These are phyloP conservation scores for Heloderma charlesbogerti DNA, from an alignment of 2,113 vertebrate genomes.

Conservation along the genomic window DNA sequence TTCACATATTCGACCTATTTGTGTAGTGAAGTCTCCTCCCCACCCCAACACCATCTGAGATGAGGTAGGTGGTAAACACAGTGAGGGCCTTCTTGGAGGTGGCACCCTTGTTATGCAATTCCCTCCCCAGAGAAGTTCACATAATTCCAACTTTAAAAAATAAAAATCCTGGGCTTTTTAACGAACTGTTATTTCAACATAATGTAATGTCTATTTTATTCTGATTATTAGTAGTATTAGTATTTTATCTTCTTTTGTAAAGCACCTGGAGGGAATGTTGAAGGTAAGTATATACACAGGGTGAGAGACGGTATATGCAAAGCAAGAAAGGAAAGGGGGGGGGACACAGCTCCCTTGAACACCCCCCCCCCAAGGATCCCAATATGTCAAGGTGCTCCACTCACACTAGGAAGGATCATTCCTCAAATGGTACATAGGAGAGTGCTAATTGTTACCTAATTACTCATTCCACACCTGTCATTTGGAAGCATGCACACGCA, in stretches of 20 bases:
- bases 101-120: neutral
- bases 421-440: neutral
- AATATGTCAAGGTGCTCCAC: no score
- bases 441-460: neutral
- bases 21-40: no score
- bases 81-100: neutral
- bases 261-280: neutral
- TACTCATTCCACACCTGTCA: constrained; percentile 47
- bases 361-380: neutral
- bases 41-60: no score
- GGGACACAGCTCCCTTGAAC: neutral
- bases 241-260: neutral
- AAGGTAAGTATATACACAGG: neutral
- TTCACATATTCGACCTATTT: no score
- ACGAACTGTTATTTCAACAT: neutral
- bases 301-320: neutral
- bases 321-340: no score
- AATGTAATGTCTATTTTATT: no score
- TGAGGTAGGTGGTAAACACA: no score
- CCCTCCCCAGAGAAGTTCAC: neutral
- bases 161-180: neutral
- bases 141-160: neutral
- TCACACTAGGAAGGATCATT: neutral
- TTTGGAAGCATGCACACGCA: constrained; percentile 46
- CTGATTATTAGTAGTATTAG: no score